Evolutionary conservation across 2,797 vertebrate genomes (phyloP).

Genomic region (Aplochiton taeniatus): DNA sequence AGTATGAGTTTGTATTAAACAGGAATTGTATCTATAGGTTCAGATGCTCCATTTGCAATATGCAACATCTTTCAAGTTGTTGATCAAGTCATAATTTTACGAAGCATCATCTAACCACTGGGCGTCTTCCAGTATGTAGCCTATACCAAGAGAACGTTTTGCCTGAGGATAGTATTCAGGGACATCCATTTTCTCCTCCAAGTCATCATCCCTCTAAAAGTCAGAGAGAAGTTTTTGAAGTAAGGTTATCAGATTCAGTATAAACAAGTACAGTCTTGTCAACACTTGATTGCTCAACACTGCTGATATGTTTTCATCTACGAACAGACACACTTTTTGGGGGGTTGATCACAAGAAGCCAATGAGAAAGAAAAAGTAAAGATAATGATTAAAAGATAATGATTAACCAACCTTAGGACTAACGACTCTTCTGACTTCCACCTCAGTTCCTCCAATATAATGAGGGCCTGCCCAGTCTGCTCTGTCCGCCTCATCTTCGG

Average conservation of each 20-base stretch:
- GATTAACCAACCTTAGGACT: slow-evolving; percentile 20
- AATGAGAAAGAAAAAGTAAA: no score
- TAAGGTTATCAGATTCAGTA: not conserved
- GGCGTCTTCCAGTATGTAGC: slow-evolving; percentile 61
- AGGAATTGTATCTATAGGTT: no score
- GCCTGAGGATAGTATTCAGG: not conserved
- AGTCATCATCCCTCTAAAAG: slow-evolving; percentile 33
- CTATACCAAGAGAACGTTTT: slow-evolving; percentile 43
- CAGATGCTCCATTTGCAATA: no score
- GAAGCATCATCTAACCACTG: slow-evolving; percentile 53
- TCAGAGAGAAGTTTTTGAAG: slow-evolving; percentile 3
- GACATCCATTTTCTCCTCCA: not conserved
- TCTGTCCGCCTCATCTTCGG: slow-evolving; percentile 50
- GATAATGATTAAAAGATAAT: no score
- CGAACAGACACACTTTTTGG: slow-evolving; percentile 44
- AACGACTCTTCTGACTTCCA: slow-evolving; percentile 48
- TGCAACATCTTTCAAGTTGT: no score
- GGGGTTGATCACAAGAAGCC: no score
- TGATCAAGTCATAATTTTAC: not conserved
- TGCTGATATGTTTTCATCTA: not conserved
- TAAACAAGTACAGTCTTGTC: no score
- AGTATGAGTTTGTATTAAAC: no score
- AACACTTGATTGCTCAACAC: no score
- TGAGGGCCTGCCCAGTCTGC: slow-evolving; percentile 59
- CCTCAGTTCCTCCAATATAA: slow-evolving; percentile 48